Evolutionary conservation across 2,888 invertebrate species (phyloP), one percentile per base, ranked within the genome.

Genomic region (Chydorus sphaericus): DNA sequence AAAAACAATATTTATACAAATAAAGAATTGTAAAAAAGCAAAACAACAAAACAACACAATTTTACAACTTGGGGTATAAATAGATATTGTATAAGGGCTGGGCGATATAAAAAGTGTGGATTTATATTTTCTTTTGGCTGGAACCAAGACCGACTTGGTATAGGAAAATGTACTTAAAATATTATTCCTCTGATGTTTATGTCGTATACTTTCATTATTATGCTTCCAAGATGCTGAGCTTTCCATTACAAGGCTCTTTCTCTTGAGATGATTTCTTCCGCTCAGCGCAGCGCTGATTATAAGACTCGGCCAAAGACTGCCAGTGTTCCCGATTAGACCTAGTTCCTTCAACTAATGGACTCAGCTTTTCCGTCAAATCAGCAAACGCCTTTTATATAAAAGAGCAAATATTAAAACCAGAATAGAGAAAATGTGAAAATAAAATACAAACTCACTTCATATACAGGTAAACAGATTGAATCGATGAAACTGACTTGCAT

Each of bases 401-500:
- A 48, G 57, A 59, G 33, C 48, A 14, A 29, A 23, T 30, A 48
- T 52, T 26, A 31, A 33, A 14, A 36, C 14, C n/a, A 54, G n/a
- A 26, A 18, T 26, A 52, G 11, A 56, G 39, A 28, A 18, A n/a
- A 49, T 16, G 38, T n/a, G 38, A n/a, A 33, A 51, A 33, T 10
- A 16, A 16, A 55, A 10, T 14, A 37, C 6, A 56, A 48, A 67
- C 67, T 73, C 71, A 92, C 91, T 81, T 89, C 85, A 70, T 93
- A 93, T 66, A 94, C 85, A 58, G 93, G 93, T 67, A 90, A 72
- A 70, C 93, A 93, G 66, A 94, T 91, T 36, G 90, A 85, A 71
- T 94, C 92, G 61, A 94, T 93, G 70, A 93, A 94, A 64, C 85
- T 85, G 60, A 94, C 90, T 79, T 93, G 93, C 92, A 93, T 92